Evolutionary conservation across 2,113 vertebrate species (phyloP).

Genomic region (Setophaga petechia): DNA sequence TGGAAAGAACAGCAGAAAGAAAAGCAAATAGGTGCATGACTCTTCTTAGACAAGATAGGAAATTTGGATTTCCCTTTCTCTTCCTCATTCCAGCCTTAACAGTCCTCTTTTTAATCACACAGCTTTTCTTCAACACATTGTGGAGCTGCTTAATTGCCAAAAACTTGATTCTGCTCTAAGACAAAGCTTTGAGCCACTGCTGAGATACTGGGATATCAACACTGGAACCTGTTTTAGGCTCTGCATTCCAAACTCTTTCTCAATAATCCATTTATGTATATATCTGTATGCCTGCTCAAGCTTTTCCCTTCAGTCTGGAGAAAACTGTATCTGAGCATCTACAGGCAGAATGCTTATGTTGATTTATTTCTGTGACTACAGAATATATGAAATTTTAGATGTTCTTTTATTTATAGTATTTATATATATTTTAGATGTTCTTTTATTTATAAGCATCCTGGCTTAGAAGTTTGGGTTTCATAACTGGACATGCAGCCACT

Average conservation of each 20-base stretch:
- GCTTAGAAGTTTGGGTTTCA: background rate
- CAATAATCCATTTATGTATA: background rate
- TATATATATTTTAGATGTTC: too few relatives aligned
- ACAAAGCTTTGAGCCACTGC: background rate
- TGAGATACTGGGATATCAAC: background rate
- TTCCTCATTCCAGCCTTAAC: background rate
- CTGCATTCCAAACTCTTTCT: background rate
- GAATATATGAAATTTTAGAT: background rate
- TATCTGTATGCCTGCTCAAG: background rate
- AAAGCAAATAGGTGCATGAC: background rate
- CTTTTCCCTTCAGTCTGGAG: background rate
- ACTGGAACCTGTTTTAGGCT: background rate
- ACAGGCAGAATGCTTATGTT: background rate
- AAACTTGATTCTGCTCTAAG: background rate
- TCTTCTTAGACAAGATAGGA: background rate
- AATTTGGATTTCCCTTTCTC: background rate
- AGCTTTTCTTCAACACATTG: background rate
- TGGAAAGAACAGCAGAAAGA: background rate
- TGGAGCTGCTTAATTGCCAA: background rate
- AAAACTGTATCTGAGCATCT: background rate
- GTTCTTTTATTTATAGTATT: background rate
- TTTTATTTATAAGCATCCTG: background rate
- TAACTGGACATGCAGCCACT: background rate
- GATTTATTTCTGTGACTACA: background rate
- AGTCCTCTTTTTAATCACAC: background rate